These are phyloP conservation scores for Panthera leo DNA, from an alignment of 2,113 vertebrate genomes.

Conservation along the genomic window DNA sequence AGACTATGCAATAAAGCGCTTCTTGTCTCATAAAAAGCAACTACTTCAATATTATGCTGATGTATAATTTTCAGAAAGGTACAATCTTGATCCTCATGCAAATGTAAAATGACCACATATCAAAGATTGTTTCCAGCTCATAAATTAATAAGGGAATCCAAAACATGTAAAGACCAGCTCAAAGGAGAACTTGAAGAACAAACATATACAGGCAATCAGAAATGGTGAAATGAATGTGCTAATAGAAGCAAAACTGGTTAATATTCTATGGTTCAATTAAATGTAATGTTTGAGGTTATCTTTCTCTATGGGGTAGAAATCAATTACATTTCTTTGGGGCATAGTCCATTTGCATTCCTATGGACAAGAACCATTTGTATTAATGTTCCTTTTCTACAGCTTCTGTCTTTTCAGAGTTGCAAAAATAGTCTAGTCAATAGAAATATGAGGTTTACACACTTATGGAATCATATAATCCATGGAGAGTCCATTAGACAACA, in stretches of 20 bases:
- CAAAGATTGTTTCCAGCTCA: neutral
- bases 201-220: neutral
- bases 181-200: neutral
- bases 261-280: neutral
- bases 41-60: neutral
- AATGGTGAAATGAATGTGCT: neutral
- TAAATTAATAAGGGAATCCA: constrained; percentile 11
- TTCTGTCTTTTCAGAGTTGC: neutral
- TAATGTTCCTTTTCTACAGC: neutral
- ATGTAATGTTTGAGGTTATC: neutral
- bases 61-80: constrained; percentile 6
- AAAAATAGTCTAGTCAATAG: neutral
- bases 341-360: neutral
- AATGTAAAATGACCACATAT: constrained; percentile 4
- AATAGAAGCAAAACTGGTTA: neutral
- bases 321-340: neutral
- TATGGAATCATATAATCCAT: neutral
- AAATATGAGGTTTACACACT: neutral
- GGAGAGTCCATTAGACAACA: neutral
- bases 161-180: neutral
- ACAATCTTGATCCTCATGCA: neutral
- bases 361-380: neutral
- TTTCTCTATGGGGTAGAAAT: neutral
- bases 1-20: neutral
- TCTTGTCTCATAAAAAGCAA: constrained; percentile 9